Base-by-base conservation (phyloP, 2,113 vertebrate genomes). In the Semicossyphus pulcher region DNA sequence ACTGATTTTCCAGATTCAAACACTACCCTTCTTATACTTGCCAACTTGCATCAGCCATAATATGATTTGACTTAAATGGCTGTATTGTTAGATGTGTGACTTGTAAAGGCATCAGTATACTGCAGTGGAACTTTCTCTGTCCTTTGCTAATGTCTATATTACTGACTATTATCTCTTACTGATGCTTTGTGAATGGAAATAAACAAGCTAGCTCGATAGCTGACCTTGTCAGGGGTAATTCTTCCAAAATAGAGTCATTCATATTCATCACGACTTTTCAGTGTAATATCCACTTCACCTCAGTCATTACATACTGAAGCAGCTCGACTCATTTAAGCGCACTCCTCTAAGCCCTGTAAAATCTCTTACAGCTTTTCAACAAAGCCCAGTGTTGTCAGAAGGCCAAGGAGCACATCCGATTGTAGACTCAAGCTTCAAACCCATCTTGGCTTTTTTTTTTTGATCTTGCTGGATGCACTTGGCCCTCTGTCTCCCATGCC, bases 391-490 rank as follows among this genome's bases (percentile, higher is more conserved):
- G 57, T 78, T 86, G 78, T 82, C 79, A 84, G 26, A 66, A 51
- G 62, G 76, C 80, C 86, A 84, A 86, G 53, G 58, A 80, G 67
- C 70, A 86, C 72, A 79, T 84, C 70, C 11, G 75, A 86, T 81
- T 72, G 66, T 53, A 78, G 64, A 82, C 49, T 37, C 48, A 49
- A 15, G 61, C 77, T 87, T 89, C 71, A 86, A 74, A 83, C 57
- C 60, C 66, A 71, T 86, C 81, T 76, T 61, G 61, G 39, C 4
- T 29, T 77, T 83, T 47, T 76, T 26, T 63, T 89, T 74, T 84
- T 83, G 58, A 87, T 89, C 61, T 84, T 62, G 63, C 39, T 79
- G 80, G 80, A 81, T 73, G 56, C 74, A 63, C 68, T 80, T 49
- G 73, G 79, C 61, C 61, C 45, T 49, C 49, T 62, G 60, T 66